These are phyloP conservation scores for Pollenia angustigena DNA, from an alignment of 2,888 invertebrate species.

Conservation along the genomic window DNA sequence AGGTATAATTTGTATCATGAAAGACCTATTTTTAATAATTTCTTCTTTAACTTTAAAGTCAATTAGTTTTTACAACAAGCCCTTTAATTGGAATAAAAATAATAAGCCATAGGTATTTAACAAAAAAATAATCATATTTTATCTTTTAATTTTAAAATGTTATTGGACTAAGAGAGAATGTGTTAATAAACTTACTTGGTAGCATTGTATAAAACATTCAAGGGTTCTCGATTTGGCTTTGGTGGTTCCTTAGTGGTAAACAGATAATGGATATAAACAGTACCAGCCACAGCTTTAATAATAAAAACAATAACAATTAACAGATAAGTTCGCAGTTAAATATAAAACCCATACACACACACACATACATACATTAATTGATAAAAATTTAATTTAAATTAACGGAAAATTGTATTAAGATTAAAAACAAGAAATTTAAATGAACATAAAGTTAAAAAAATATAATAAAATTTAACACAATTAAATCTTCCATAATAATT, in stretches of 20 bases:
- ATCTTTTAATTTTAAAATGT: no score
- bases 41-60: no score
- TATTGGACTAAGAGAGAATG: not conserved
- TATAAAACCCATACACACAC: conserved; percentile 6
- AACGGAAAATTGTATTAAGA: conserved; percentile 50
- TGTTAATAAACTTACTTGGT: conserved; percentile 80
- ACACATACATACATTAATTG: not conserved
- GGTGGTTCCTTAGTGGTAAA: conserved; percentile 82
- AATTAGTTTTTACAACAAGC: no score
- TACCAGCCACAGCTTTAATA: conserved; percentile 81
- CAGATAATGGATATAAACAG: conserved; percentile 83
- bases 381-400: conserved; percentile 58
- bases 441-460: conserved; percentile 5
- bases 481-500: no score
- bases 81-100: no score
- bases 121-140: no score
- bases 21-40: no score
- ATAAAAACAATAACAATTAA: conserved; percentile 35
- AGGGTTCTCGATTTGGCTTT: conserved; percentile 80
- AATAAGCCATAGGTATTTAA: no score
- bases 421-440: conserved; percentile 13
- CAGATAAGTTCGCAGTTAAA: conserved; percentile 10
- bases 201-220: conserved; percentile 83
- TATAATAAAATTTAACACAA: no score
- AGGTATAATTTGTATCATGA: no score